Base-by-base conservation (phyloP, 2,888 invertebrate species). In the Dorcus parallelipipedus region DNA sequence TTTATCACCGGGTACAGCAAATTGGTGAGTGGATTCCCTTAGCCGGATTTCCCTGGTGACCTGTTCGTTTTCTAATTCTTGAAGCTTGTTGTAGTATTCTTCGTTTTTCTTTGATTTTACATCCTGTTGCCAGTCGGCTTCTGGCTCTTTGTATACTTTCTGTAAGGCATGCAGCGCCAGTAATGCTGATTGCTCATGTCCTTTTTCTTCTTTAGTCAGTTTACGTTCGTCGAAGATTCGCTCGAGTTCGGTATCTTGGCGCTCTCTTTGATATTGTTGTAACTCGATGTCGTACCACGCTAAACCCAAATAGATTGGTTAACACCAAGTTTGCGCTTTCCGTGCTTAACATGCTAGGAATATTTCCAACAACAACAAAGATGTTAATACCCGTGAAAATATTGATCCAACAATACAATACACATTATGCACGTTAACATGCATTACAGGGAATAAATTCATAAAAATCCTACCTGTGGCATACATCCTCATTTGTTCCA, bases 211-310 rank as follows among this genome's bases (percentile, higher is more conserved):
- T 69, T 87, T 79, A 49, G 83, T 83, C 71, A 88, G 87, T 67
- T 86, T 84, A 65, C 93, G 86, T 77, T 95, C 95, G 73, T 93
- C 93, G 76, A 95, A 95, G 49, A 91, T 87, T 77, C 89, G 88
- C 76, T 93, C 93, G 70, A 95, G 82, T 79, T 95, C 95, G 55
- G 89, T 91, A 70, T 89, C 91, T 76, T 85, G 82, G 66, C 93
- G 88, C 69, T 90, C 89, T 76, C 86, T 84, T 79, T 94, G 95
- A 79, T 93, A 94, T 76, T 87, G 87, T 66, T 89, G 83, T 75
- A 93, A 86, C 77, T 92, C 94, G 75, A 86, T 84, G 81, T 95
- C 95, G 82, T 95, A 95, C 95, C 95, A 95, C 71, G 95, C 95
- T 91, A 79, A 67, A 75, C 68, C 48, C 43, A 56, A 60, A 60